Evolutionary conservation across 2,888 invertebrate species (phyloP).

Genomic region (Andrena minutula): DNA sequence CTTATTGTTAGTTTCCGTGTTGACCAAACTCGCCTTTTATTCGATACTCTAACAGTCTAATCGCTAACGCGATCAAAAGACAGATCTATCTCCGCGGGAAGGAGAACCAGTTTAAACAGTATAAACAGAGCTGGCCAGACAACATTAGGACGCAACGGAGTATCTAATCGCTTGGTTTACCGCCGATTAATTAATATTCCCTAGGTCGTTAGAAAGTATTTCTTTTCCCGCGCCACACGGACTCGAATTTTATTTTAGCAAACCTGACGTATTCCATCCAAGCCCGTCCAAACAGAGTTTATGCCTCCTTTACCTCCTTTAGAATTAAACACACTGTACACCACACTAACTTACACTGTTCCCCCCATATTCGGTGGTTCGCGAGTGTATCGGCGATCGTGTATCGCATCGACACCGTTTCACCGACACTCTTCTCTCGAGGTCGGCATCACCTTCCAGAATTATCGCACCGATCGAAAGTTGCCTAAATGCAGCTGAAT

Average conservation of each 20-base stretch:
- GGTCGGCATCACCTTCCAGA: constrained; percentile 33
- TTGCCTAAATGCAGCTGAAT: neutral
- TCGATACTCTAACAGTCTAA: too few relatives aligned
- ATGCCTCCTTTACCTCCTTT: neutral
- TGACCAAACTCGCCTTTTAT: neutral
- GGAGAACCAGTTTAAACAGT: too few relatives aligned
- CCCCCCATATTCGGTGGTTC: constrained; percentile 52
- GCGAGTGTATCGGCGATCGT: neutral
- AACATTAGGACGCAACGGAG: too few relatives aligned
- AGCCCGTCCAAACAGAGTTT: neutral
- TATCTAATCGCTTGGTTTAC: too few relatives aligned
- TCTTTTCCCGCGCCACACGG: neutral
- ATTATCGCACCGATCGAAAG: neutral
- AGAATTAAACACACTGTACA: neutral
- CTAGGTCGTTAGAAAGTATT: constrained; percentile 6
- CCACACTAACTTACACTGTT: constrained; percentile 49
- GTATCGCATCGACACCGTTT: constrained; percentile 27
- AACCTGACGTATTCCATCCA: neutral
- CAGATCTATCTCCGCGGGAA: too few relatives aligned
- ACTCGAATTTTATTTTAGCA: neutral
- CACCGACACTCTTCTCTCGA: neutral
- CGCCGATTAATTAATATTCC: too few relatives aligned
- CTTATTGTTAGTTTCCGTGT: constrained; percentile 13
- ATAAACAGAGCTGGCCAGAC: too few relatives aligned
- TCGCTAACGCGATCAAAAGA: too few relatives aligned